Evolutionary conservation across 2,888 invertebrate genomes (phyloP).

Genomic region (Drosophila formosana): DNA sequence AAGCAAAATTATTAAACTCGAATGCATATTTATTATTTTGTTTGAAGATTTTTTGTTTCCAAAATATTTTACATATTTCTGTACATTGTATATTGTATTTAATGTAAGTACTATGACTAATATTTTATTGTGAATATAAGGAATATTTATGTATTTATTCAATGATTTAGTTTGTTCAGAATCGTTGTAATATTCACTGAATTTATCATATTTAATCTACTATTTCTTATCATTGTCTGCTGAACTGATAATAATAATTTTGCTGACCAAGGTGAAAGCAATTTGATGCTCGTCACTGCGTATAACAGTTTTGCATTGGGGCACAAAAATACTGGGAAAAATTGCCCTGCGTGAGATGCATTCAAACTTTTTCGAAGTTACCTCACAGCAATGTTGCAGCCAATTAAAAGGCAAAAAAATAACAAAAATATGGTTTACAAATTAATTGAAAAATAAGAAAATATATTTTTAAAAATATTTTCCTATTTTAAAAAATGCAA

Average conservation of each 20-base stretch:
- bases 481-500: not conserved
- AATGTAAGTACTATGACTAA: too few species aligned
- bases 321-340: constrained; percentile 66
- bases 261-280: not conserved
- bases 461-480: not conserved
- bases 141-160: too few species aligned
- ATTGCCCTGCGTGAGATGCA: not conserved
- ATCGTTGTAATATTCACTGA: too few species aligned
- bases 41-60: too few species aligned
- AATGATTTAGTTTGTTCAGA: too few species aligned
- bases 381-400: not conserved
- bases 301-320: constrained; percentile 64
- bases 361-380: constrained; percentile 26
- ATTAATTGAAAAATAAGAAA: not conserved
- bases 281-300: constrained; percentile 1
- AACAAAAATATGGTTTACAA: too few species aligned
- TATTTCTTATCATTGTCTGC: not conserved
- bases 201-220: too few species aligned
- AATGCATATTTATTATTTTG: too few species aligned
- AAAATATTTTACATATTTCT: too few species aligned
- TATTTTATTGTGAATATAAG: too few species aligned
- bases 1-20: too few species aligned
- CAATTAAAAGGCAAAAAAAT: not conserved
- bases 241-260: not conserved
- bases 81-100: too few species aligned